Base-by-base conservation (phyloP, 2,113 vertebrate genomes). In the Hippoglossus stenolepis region DNA sequence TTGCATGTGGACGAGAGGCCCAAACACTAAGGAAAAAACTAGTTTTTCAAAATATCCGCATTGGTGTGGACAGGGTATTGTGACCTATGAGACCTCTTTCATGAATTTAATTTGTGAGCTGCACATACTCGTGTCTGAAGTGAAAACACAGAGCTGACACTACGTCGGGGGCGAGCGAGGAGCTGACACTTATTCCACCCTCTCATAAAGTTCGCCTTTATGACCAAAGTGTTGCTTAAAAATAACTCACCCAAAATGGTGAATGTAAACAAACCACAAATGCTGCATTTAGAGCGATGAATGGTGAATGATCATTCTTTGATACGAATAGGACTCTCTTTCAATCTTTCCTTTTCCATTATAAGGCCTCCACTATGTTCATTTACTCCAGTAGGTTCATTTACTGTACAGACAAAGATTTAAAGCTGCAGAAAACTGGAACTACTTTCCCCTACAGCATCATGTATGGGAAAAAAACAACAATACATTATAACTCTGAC, bases 191-290 rank as follows among this genome's bases (percentile, higher is more conserved):
- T 77, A 82, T 87, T 87, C 85, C 87, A 81, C 69, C 79, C 83
- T 40, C 88, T 87, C 89, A 87, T 88, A 88, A 85, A 88, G 80
- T 85, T 83, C 0, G 73, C 47, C 81, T 91, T 88, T 73, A 87
- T 88, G 79, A 24, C 49, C 64, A 14, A 61, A 68, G 28, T 3
- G 57, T 20, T 40, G 72, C 63, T 54, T 3, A 0, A 85, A 70
- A 77, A 84, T 68, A 83, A 88, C 71, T 74, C 69, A 81, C 81
- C 82, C 71, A 85, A 83, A 87, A 65, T 71, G 72, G 75, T 79
- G 66, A 79, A 68, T 3, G 59, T 53, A 63, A 60, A 54, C 72
- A 62, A 43, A 62, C 81, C 82, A 91, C 89, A 91, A 83, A 70
- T 2, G 63, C 78, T 63, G 75, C 87, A 80, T 91, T 90, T 81